Percentiles rank a stretch among this genome's conserved stretches.
Evolutionary conservation across 2,113 vertebrate species (phyloP).

Genomic region (Stictonetta naevosa): DNA sequence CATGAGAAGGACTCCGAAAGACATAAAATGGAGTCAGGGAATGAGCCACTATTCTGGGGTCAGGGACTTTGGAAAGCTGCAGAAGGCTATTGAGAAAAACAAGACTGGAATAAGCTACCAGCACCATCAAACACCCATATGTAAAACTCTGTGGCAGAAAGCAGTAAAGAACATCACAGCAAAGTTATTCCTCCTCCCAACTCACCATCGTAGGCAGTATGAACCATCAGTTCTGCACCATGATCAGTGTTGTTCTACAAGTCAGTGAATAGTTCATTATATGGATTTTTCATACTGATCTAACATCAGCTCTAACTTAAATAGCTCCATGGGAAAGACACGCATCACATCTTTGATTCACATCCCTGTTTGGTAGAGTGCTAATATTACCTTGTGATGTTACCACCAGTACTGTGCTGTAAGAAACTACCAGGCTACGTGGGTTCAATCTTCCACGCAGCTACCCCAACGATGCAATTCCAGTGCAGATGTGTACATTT

Average conservation of each 20-base stretch:
- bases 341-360: background rate
- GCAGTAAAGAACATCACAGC: rapidly evolving
- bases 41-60: background rate
- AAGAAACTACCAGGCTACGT: rapidly evolving
- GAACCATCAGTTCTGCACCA: background rate
- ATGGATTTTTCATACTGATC: no score
- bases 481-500: rapidly evolving
- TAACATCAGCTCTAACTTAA: background rate
- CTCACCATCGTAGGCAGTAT: rapidly evolving
- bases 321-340: background rate
- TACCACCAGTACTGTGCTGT: background rate
- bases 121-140: background rate
- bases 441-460: background rate
- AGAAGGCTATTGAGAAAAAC: background rate
- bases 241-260: rapidly evolving
- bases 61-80: background rate
- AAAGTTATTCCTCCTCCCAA: background rate
- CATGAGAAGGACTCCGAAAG: background rate
- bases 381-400: no score
- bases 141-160: background rate
- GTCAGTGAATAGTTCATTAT: background rate
- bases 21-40: background rate
- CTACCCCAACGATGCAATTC: rapidly evolving
- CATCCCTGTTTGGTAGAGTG: background rate
- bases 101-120: background rate